phyloP scores from a whole-genome alignment of 2,113 vertebrate species.

The Copsychus sechellarum region DNA sequence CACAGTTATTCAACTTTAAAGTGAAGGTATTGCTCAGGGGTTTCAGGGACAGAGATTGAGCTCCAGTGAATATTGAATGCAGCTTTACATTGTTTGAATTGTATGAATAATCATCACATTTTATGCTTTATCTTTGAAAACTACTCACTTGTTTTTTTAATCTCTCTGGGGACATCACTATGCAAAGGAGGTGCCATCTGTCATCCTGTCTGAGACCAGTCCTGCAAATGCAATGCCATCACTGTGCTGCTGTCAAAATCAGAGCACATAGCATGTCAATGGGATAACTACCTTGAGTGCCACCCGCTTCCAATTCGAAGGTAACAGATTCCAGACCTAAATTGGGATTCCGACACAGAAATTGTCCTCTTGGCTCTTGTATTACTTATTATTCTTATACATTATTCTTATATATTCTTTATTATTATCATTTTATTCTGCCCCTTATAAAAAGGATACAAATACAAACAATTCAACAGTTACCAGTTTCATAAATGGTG shows the following conservation, averaged over 20 bases:
- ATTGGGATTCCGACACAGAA: background rate
- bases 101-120: background rate
- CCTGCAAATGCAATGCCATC: background rate
- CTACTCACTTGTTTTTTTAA: background rate
- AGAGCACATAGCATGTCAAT: background rate
- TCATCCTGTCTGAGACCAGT: background rate
- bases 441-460: background rate
- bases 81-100: background rate
- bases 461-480: background rate
- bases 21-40: background rate
- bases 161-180: background rate
- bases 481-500: background rate
- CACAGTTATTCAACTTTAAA: background rate
- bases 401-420: too few relatives aligned
- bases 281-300: constrained; percentile 13
- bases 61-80: background rate
- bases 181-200: constrained; percentile 14
- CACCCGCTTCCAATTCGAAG: background rate
- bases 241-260: constrained; percentile 1
- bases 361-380: background rate
- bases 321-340: background rate
- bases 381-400: background rate
- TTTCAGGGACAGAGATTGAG: background rate
- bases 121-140: constrained; percentile 5
- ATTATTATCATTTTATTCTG: background rate